Evolutionary conservation across 2,888 invertebrate genomes (phyloP).

Genomic region (Nomada ruficornis): DNA sequence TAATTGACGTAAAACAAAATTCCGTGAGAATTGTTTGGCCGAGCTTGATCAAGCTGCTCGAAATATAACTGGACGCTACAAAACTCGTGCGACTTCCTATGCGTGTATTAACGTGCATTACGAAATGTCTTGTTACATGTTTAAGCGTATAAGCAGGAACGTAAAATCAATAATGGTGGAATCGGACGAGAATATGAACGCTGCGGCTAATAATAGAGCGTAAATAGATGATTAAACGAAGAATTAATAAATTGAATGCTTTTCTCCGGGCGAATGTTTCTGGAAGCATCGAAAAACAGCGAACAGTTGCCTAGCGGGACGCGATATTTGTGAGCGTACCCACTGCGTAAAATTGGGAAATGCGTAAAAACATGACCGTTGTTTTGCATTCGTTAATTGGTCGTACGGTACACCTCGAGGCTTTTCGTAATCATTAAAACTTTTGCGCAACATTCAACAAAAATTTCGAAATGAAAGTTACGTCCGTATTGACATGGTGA

Average conservation of each 20-base stretch:
- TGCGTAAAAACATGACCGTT: not conserved
- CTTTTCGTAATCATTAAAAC: not conserved
- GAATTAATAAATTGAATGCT: not conserved
- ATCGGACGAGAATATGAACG: conserved; percentile 18
- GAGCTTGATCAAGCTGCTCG: not conserved
- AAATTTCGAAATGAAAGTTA: not conserved
- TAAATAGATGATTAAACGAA: not conserved
- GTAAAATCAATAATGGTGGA: conserved; percentile 56
- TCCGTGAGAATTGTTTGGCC: not conserved
- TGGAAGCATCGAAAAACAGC: conserved; percentile 20
- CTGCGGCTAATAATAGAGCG: not conserved
- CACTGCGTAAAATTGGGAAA: conserved; percentile 22
- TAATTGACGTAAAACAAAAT: not conserved
- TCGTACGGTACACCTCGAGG: not conserved
- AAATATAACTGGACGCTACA: not conserved
- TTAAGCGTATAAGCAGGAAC: conserved; percentile 30
- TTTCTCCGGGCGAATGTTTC: conserved; percentile 9
- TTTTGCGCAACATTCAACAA: not conserved
- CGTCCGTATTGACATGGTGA: not conserved
- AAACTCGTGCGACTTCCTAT: not conserved
- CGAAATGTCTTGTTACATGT: conserved; percentile 13
- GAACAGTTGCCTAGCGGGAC: not conserved
- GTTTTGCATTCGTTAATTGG: not conserved
- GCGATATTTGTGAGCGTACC: conserved; percentile 1
- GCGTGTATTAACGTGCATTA: not conserved